These are phyloP conservation scores for Halichoerus grypus DNA, from an alignment of 2,113 vertebrate species.

Conservation along the genomic window DNA sequence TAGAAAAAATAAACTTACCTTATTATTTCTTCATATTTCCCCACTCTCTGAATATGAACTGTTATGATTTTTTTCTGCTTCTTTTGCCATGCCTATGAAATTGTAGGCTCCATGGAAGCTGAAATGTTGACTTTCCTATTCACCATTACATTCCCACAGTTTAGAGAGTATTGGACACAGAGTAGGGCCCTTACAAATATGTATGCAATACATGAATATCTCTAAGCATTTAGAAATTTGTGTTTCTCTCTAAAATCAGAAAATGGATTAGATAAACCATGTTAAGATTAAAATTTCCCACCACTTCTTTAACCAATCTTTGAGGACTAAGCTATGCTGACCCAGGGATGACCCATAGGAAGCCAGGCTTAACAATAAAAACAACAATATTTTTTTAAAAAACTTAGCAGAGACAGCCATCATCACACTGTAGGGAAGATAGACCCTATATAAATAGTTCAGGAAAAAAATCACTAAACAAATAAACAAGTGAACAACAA, in stretches of 20 bases:
- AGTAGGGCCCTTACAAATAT: background rate
- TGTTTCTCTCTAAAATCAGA: background rate
- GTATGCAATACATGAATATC: background rate
- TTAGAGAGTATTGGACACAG: background rate
- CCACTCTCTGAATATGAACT: background rate
- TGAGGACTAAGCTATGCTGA: background rate
- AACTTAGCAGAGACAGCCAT: background rate
- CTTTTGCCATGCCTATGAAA: background rate
- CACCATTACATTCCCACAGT: background rate
- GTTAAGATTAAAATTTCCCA: background rate
- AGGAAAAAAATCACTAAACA: background rate
- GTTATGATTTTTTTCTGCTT: no score
- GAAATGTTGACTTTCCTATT: background rate
- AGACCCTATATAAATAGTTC: background rate
- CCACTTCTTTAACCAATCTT: background rate
- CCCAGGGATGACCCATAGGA: background rate
- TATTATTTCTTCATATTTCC: background rate
- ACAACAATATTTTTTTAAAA: background rate
- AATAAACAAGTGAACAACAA: background rate
- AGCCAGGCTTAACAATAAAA: background rate
- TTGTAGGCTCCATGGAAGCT: background rate
- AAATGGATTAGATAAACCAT: background rate
- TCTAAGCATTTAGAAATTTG: background rate
- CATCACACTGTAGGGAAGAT: background rate
- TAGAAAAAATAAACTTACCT: background rate